These are phyloP conservation scores for Ellobius talpinus DNA, from an alignment of 2,113 vertebrate genomes.

Conservation along the genomic window DNA sequence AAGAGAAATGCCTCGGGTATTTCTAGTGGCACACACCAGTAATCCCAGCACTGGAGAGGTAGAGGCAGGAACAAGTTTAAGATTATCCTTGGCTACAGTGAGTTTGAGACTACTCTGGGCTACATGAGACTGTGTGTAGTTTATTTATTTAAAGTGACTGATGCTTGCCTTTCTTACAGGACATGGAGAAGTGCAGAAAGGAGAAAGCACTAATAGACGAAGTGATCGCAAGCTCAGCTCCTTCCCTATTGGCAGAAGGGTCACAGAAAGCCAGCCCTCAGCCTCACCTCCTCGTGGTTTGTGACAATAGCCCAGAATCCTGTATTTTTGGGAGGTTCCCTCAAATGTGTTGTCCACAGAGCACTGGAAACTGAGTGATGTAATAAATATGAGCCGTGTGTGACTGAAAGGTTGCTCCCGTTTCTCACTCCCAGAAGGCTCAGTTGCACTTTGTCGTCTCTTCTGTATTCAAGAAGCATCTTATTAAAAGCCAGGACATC, in stretches of 20 bases:
- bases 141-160: background rate
- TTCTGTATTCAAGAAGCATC: background rate
- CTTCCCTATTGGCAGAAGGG: background rate
- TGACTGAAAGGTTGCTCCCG: background rate
- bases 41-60: background rate
- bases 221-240: background rate
- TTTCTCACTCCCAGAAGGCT: background rate
- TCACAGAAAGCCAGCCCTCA: conserved; percentile 13
- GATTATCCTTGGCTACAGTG: background rate
- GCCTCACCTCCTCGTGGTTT: conserved; percentile 14
- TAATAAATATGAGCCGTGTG: conserved; percentile 31
- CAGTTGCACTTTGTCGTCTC: background rate
- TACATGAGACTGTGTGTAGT: background rate
- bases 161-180: conserved; percentile 64
- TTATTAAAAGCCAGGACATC: background rate
- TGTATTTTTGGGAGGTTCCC: background rate
- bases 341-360: conserved; percentile 12
- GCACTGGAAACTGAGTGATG: conserved; percentile 48
- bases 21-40: background rate
- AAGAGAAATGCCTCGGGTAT: background rate
- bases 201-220: conserved; percentile 13
- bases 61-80: background rate
- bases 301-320: background rate
- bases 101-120: background rate
- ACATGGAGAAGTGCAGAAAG: background rate